Evolutionary conservation across 2,113 vertebrate genomes (phyloP).

Genomic region (Prunella fulvescens): DNA sequence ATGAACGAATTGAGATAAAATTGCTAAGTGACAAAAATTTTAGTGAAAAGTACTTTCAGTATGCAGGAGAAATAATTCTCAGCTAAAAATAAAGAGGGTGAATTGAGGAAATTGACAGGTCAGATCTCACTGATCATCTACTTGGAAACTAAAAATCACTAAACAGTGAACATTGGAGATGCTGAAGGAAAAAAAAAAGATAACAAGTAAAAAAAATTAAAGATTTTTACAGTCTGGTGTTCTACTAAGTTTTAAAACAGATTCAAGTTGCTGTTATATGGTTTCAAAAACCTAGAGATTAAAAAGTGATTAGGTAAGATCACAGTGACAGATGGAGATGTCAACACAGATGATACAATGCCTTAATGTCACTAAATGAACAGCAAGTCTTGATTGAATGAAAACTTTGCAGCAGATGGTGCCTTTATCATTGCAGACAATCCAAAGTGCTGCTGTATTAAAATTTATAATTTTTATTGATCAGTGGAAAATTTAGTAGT

Average conservation of each 20-base stretch:
- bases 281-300: neutral
- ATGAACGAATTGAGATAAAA: neutral
- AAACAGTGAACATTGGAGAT: neutral
- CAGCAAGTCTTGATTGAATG: neutral
- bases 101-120: neutral
- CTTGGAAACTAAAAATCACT: neutral
- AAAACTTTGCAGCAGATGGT: neutral
- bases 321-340: neutral
- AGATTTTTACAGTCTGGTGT: neutral
- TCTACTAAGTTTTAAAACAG: neutral
- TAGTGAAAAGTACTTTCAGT: neutral
- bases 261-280: neutral
- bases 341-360: neutral
- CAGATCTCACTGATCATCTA: neutral
- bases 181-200: neutral
- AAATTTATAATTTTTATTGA: neutral
- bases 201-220: neutral
- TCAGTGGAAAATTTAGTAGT: neutral
- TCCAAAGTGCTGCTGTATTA: neutral
- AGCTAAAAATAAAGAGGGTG: neutral
- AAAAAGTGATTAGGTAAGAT: neutral
- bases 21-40: neutral
- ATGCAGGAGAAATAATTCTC: neutral
- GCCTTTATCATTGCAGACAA: neutral
- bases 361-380: neutral